Conservation (phyloP, 2,113 vertebrate genomes). For the Carassius gibelio region DNA sequence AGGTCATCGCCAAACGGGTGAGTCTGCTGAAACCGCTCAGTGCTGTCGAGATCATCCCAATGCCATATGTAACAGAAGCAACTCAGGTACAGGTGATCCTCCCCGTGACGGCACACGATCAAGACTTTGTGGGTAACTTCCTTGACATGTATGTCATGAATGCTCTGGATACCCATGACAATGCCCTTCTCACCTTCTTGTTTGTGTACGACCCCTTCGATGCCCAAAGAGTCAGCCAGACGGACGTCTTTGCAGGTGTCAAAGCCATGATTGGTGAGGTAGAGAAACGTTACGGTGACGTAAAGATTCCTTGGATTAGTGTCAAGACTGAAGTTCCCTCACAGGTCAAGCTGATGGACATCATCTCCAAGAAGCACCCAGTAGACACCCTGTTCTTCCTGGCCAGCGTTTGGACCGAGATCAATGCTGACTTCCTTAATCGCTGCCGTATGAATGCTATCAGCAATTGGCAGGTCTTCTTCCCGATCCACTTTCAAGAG, state of each 20-base stretch:
- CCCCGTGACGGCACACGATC: conserved; percentile 83
- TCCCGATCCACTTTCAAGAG: conserved; percentile 95
- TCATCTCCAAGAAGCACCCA: conserved; percentile 96
- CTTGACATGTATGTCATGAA: conserved; percentile 90
- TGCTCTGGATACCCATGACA: conserved; percentile 87
- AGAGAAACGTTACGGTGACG: conserved; percentile 85
- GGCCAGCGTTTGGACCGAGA: conserved; percentile 87
- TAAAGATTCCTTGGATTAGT: conserved; percentile 92
- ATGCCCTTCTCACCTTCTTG: conserved; percentile 86
- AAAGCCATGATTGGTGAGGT: conserved; percentile 88
- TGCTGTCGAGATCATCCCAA: conserved; percentile 91
- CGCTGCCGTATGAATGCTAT: conserved; percentile 97
- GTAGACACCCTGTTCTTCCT: conserved; percentile 94
- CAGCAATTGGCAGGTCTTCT: conserved; percentile 96
- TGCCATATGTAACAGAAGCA: conserved; percentile 96
- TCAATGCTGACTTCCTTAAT: conserved; percentile 89
- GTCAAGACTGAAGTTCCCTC: conserved; percentile 92
- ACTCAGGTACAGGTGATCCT: conserved; percentile 91
- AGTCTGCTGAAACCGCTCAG: conserved; percentile 88
- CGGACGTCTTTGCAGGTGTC: conserved; percentile 87
- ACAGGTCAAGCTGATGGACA: conserved; percentile 95
- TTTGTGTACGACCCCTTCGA: conserved; percentile 90
- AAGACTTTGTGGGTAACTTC: conserved; percentile 83
- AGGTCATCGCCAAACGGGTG: conserved; percentile 85
- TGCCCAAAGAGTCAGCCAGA: conserved; percentile 83